Evolutionary conservation across 2,888 invertebrate species (phyloP), one percentile per base, ranked within the genome.

Genomic region (Tachystola acroxantha): DNA sequence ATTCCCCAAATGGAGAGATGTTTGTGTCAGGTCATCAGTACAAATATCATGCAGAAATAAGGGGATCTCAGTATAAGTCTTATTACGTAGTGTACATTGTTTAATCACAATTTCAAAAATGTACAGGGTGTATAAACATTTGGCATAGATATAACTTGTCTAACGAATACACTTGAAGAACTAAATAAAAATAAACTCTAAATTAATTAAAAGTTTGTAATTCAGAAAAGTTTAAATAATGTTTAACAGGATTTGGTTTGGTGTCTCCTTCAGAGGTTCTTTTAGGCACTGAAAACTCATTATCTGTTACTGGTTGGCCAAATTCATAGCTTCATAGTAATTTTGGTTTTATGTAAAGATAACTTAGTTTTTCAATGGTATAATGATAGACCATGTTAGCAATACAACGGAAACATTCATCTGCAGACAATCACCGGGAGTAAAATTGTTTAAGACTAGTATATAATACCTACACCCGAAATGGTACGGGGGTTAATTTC

Each of bases 121-220:
- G 67, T 75, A 75, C 70, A 76, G 58, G 52, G 58, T 64, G 59
- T 72, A 71, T 72, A 75, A 76, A 78, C 72, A 81, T 81, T 82
- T 81, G 77, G 75, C 79, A 75, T 73, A 72, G 65, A 69, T 62
- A 71, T 62, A 71, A 64, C 54, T 66, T 60, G 51, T 66, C 60
- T 67, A 68, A 64, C 52, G 61, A 68, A 66, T 67, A 75, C 65
- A 69, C 56, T 61, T 45, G 53, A 68, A 20, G 35, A 44, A 57
- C 45, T 51, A 72, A 73, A 67, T 63, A 63, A 71, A 76, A 73
- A 70, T 72, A 78, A 70, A 74, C 61, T 61, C 67, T 70, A 49
- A 49, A 62, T 64, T 64, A 66, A 58, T 65, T 51, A 56, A 70
- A 65, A 71, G 59, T 62, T 61, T 73, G 69, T 70, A 70, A 71